Conservation (phyloP, 2,113 vertebrate genomes). For the Geothlypis trichas region DNA sequence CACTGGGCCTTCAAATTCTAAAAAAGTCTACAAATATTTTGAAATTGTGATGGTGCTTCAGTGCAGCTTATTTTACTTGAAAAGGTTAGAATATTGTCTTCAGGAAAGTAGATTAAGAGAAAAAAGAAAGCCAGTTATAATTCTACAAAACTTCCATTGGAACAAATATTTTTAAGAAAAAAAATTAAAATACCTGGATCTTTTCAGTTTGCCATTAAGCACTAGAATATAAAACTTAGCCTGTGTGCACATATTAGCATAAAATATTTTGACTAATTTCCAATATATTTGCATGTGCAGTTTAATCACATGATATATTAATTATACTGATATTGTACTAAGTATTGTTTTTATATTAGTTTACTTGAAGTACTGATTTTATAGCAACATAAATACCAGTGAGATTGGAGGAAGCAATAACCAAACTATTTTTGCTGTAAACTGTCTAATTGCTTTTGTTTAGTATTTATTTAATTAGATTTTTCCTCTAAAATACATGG, state of each 20-base stretch:
- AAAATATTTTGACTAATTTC: neutral
- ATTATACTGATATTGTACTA: neutral
- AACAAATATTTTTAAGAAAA: neutral
- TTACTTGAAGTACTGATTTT: neutral
- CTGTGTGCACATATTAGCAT: neutral
- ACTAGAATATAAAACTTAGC: neutral
- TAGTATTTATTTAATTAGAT: conserved; percentile 21
- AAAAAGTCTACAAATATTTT: neutral
- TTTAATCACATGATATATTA: neutral
- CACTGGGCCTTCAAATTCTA: neutral
- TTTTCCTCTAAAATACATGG: conserved; percentile 28
- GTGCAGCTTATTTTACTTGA: neutral
- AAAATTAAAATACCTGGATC: neutral
- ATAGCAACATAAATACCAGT: conserved; percentile 14
- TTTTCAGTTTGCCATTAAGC: neutral
- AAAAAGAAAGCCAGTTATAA: neutral
- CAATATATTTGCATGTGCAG: neutral
- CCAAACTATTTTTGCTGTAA: conserved; percentile 6
- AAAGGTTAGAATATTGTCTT: neutral
- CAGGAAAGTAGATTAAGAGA: neutral
- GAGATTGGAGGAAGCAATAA: neutral
- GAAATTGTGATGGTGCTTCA: neutral
- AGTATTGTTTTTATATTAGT: neutral
- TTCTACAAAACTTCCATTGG: neutral
- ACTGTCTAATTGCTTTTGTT: neutral